phyloP scores from a whole-genome alignment of 2,888 invertebrate species.

The Poecilobothrus nobilitatus region DNA sequence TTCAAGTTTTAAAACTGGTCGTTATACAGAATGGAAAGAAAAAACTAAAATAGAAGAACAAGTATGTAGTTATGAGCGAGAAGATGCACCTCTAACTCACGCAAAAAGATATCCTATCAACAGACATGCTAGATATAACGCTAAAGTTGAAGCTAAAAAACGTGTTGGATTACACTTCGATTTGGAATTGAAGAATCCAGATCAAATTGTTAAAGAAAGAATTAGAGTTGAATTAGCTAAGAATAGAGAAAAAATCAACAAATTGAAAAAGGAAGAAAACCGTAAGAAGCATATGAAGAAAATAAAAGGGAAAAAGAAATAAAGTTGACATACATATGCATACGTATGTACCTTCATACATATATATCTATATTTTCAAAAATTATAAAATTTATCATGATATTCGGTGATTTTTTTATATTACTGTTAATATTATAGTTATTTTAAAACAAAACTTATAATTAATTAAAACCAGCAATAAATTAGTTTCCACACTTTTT shows the following conservation, averaged over 20 bases:
- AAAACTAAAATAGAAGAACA: constrained; percentile 50
- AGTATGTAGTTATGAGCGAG: constrained; percentile 34
- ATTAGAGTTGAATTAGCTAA: constrained; percentile 50
- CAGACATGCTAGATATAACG: constrained; percentile 72
- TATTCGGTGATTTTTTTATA: no score
- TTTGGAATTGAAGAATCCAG: constrained; percentile 61
- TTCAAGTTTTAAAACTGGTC: constrained; percentile 85
- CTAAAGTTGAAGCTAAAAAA: constrained; percentile 57
- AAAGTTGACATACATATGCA: no score
- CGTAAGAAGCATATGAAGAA: constrained; percentile 41
- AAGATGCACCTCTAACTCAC: constrained; percentile 30
- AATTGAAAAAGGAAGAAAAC: constrained; percentile 41
- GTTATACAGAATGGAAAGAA: constrained; percentile 79
- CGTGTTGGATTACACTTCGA: constrained; percentile 37
- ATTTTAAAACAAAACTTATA: no score
- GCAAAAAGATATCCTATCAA: constrained; percentile 47
- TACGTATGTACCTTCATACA: no score
- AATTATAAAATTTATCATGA: no score
- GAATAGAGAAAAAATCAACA: constrained; percentile 50
- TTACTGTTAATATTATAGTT: no score
- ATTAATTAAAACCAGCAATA: no score
- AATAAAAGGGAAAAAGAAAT: constrained; percentile 18
- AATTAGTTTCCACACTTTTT: no score
- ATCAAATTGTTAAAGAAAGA: constrained; percentile 69
- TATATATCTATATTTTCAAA: no score